A percentile compares a stretch with the other conserved stretches of the same genome.
Conservation (phyloP, 2,888 invertebrate genomes). For the Frankliniella fusca region DNA sequence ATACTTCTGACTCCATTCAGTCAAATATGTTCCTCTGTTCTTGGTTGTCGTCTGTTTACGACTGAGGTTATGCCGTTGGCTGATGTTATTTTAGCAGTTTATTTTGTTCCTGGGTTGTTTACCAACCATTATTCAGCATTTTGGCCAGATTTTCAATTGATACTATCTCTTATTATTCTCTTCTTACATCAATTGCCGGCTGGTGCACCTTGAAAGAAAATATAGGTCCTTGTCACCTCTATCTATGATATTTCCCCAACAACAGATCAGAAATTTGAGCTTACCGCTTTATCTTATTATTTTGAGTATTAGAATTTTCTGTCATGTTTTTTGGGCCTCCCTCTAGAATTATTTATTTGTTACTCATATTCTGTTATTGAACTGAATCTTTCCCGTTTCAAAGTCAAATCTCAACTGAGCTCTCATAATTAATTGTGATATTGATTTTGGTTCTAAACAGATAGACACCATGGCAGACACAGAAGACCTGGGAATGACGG, state of each 20-base stretch:
- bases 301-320: too few species aligned
- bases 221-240: background rate
- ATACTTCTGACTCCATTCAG: too few species aligned
- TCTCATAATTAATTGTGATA: background rate
- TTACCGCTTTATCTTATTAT: background rate
- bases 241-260: background rate
- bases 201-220: background rate
- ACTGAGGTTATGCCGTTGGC: background rate
- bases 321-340: too few species aligned
- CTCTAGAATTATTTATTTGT: too few species aligned
- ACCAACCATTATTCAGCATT: background rate
- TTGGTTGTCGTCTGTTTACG: conserved; percentile 3
- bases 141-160: background rate
- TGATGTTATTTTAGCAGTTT: too few species aligned
- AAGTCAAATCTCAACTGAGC: background rate
- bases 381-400: too few species aligned
- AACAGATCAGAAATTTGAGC: background rate
- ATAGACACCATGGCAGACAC: background rate
- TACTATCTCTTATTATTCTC: background rate
- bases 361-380: too few species aligned
- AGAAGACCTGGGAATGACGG: conserved; percentile 12
- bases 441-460: background rate
- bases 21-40: too few species aligned
- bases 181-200: background rate
- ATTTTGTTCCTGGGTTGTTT: too few species aligned